Base-by-base conservation (phyloP, 2,888 invertebrate species). In the Xestia xanthographa region DNA sequence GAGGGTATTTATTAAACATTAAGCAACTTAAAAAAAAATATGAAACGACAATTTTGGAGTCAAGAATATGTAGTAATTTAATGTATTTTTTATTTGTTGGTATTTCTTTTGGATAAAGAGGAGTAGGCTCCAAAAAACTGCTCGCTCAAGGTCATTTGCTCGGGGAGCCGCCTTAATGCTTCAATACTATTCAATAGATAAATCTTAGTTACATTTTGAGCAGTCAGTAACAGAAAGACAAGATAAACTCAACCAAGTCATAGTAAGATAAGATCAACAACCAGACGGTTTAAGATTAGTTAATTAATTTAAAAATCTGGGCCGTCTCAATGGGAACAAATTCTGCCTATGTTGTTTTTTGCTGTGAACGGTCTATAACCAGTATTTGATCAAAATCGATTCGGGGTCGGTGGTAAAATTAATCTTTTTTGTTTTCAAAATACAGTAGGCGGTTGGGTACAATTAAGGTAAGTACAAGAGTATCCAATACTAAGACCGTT, bases 241-340 rank as follows among this genome's bases (percentile, higher is more conserved):
- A 60, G 5, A 43, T 17, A 41, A 80, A 75, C 43, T 48, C 56
- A 41, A 41, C 45, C 41, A 56, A 48, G 63, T 81, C 66, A 75
- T 67, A 22, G 22, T 17, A 26, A n/a, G 66, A 78, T 69, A 81
- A 50, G 63, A 67, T 78, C 63, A 50, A 65, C n/a, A 38, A 65
- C 53, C 45, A 79, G 41, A 72, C 72, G 38, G 41, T 43, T 48
- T 68, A 17, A 60, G 65, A 70, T 83, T 83, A 82, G 60, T 2
- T 56, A 63, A 75, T 79, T 66, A 60, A 48, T 75, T 67, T 66
- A 6, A 67, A 71, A 38, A 70, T 67, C 70, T 73, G 26, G 45
- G 66, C 38, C 83, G 66, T 72, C 62, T 77, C 41, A 56, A 34
- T 66, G 26, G n/a, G 45, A 41, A 43, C n/a, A 48, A 41, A 69